phyloP scores from a whole-genome alignment of 2,797 vertebrate genomes.

The Tokudaia muenninki region DNA sequence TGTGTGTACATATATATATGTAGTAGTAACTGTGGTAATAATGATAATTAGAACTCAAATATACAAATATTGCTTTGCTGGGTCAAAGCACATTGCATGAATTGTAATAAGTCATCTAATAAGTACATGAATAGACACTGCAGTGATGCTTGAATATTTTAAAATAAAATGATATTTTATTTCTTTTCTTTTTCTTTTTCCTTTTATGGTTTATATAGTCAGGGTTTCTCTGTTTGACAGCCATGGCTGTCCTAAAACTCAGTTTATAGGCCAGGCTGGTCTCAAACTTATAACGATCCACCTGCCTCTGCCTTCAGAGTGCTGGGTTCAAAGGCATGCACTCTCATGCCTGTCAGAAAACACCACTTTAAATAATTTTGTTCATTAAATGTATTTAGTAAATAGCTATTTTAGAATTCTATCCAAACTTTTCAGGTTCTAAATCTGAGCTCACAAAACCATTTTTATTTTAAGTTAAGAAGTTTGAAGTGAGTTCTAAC shows the following conservation, averaged over 20 bases:
- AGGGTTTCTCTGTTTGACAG: too few relatives aligned
- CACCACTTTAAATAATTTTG: not conserved
- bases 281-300: too few relatives aligned
- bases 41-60: slow-evolving; percentile 17
- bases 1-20: not conserved
- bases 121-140: not conserved
- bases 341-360: not conserved
- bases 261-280: too few relatives aligned
- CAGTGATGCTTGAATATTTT: not conserved
- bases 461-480: not conserved
- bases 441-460: not conserved
- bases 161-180: too few relatives aligned
- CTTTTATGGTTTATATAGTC: too few relatives aligned
- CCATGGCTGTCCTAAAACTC: too few relatives aligned
- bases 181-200: too few relatives aligned
- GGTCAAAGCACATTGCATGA: not conserved
- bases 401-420: not conserved
- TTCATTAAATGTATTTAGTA: not conserved
- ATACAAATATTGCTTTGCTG: not conserved
- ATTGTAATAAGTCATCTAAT: not conserved
- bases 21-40: not conserved
- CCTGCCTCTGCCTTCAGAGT: too few relatives aligned
- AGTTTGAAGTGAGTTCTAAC: not conserved
- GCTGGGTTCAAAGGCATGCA: too few relatives aligned
- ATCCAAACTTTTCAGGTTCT: not conserved